Evolutionary conservation across 2,113 vertebrate species (phyloP), one percentile per base, ranked within the genome.

Genomic region (Psilopsiagon aurifrons): DNA sequence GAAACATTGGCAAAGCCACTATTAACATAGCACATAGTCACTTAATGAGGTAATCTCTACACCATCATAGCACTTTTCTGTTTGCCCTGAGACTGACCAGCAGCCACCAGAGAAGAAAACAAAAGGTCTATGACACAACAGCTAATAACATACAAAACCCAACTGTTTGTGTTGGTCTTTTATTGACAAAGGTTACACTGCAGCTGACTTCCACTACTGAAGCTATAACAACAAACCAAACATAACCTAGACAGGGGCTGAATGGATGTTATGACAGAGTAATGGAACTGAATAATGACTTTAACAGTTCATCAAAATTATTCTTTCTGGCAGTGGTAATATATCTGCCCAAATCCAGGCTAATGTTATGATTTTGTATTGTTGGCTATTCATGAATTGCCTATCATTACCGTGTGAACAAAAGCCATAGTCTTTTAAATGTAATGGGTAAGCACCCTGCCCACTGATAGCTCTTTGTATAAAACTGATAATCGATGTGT

Each of bases 1-100:
- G 92, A 97, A 98, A 98, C 98, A 98, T 5, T 75, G 55, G 88
- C 83, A 93, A 97, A 95, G 80, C 57, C 76, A 88, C 83, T 90
- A 46, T 90, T 92, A 95, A 92, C 39, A 71, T 19, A 91, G 94
- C 17, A 3, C 95, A 96, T 94, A 96, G 95, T 37, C 64, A 28
- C 81, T 88, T 92, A 95, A 92, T 97, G 96, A 97, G 89, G 95
- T 97, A 74, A 97, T 93, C 85, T 94, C 83, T 64, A 41, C 55
- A 77, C 84, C 90, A 80, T 78, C 83, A 35, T 18, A 83, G 82
- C 3, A 5, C 54, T 84, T 46, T 94, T 92, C 83, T 82, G 74
- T 73, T 90, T 83, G 83, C 77, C 91, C 86, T 9, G 68, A 87
- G 93, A 94, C 90, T 89, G 95, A 94, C 7, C 95, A 94, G 93